These are phyloP conservation scores for Syrphus vitripennis DNA, from an alignment of 2,888 invertebrate genomes.

Conservation along the genomic window DNA sequence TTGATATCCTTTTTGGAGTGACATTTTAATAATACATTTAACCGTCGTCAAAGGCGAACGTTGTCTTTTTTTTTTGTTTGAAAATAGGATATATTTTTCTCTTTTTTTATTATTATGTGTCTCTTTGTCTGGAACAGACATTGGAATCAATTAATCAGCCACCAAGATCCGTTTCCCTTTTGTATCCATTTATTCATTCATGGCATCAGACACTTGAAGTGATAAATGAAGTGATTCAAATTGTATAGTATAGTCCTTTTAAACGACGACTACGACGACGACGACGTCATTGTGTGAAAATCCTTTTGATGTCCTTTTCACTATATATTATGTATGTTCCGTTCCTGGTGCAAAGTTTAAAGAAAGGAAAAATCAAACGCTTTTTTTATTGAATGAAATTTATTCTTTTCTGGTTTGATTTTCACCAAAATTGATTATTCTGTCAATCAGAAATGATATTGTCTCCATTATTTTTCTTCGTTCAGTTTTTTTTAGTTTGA, in stretches of 20 bases:
- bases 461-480: not conserved
- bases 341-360: not conserved
- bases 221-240: slow-evolving; percentile 35
- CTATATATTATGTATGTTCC: not conserved
- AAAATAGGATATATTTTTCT: not conserved
- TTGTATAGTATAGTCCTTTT: slow-evolving; percentile 26
- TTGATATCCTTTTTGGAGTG: slow-evolving; percentile 15
- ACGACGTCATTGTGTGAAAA: slow-evolving; percentile 2
- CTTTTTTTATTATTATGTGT: not conserved
- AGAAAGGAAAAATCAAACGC: not conserved
- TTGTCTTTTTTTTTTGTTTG: not conserved
- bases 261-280: not conserved
- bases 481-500: not conserved
- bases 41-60: slow-evolving; percentile 10
- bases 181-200: slow-evolving; percentile 12
- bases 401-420: slow-evolving; percentile 10
- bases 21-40: slow-evolving; percentile 26
- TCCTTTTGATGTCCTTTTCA: slow-evolving; percentile 12
- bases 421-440: slow-evolving; percentile 26
- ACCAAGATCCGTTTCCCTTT: slow-evolving; percentile 20
- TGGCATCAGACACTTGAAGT: slow-evolving; percentile 31
- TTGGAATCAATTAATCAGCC: slow-evolving; percentile 31
- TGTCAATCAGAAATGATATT: slow-evolving; percentile 19
- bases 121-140: slow-evolving; percentile 23
- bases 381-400: not conserved